Percentiles rank a stretch among this genome's conserved stretches.
These are phyloP conservation scores for Lutraria lutraria DNA, from an alignment of 2,888 invertebrate genomes.

Conservation along the genomic window DNA sequence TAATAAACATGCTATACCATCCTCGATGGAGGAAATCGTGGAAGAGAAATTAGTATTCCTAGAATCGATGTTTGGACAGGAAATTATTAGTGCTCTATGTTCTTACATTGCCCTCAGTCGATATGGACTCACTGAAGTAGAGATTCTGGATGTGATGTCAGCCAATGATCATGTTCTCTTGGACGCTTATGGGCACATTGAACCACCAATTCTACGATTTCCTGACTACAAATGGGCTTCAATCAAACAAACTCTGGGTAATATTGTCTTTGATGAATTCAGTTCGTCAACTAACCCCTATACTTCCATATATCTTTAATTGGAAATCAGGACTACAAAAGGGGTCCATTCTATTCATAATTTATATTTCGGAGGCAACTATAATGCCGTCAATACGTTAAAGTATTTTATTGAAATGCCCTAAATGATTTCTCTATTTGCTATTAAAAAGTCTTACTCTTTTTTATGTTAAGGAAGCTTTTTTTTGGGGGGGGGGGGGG, in stretches of 20 bases:
- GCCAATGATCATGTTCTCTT: constrained; percentile 76
- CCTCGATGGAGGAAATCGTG: constrained; percentile 40
- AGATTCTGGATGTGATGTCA: constrained; percentile 80
- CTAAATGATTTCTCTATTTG: no score
- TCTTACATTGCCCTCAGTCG: constrained; percentile 73
- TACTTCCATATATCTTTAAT: no score
- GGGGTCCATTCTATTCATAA: no score
- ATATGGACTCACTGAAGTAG: constrained; percentile 79
- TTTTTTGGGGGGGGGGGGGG: no score
- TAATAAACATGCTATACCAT: neutral
- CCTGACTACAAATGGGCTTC: constrained; percentile 63
- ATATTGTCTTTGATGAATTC: neutral
- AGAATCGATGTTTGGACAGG: constrained; percentile 71
- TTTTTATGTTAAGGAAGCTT: no score
- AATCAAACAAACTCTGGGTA: constrained; percentile 65
- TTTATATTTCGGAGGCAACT: no score
- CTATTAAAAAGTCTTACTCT: no score
- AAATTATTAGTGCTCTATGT: constrained; percentile 68
- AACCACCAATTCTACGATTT: constrained; percentile 65
- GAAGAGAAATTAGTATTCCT: constrained; percentile 48
- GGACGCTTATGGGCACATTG: constrained; percentile 60
- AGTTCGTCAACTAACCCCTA: no score
- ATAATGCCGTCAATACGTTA: no score
- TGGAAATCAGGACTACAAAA: no score
- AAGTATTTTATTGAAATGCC: no score